These are phyloP conservation scores for Delphinus delphis DNA, from an alignment of 2,113 vertebrate genomes.

Conservation along the genomic window DNA sequence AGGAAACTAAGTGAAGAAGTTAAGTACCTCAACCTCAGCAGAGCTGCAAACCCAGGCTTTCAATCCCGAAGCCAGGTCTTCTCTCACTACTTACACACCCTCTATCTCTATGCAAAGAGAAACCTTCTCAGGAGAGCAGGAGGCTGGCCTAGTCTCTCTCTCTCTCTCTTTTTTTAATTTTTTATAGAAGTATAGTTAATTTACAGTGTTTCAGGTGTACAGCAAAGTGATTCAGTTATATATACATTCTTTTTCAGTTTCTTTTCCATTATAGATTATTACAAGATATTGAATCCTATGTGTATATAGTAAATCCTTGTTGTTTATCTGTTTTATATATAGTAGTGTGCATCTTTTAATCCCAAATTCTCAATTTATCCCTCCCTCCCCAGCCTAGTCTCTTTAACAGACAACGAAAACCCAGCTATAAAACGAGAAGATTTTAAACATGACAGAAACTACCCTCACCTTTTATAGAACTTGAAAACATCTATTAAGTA, in stretches of 20 bases:
- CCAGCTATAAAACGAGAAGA: not conserved
- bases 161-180: not conserved
- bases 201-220: not conserved
- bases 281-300: not conserved
- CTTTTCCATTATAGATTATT: not conserved
- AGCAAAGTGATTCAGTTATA: not conserved
- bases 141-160: not conserved
- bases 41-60: not conserved
- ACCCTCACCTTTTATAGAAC: not conserved
- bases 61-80: not conserved
- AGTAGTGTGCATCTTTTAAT: not conserved
- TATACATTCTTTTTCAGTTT: not conserved
- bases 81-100: not conserved
- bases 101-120: not conserved
- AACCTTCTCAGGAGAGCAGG: not conserved
- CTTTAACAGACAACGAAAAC: not conserved
- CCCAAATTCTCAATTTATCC: not conserved
- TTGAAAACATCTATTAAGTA: not conserved
- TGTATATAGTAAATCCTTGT: not conserved
- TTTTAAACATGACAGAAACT: slow-evolving; percentile 12
- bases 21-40: not conserved
- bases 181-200: not conserved
- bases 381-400: not conserved
- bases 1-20: not conserved
- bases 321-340: not conserved